These are phyloP conservation scores for Luidia sarsii DNA, from an alignment of 53 echinoderm and acorn worm genomes.

Conservation along the genomic window DNA sequence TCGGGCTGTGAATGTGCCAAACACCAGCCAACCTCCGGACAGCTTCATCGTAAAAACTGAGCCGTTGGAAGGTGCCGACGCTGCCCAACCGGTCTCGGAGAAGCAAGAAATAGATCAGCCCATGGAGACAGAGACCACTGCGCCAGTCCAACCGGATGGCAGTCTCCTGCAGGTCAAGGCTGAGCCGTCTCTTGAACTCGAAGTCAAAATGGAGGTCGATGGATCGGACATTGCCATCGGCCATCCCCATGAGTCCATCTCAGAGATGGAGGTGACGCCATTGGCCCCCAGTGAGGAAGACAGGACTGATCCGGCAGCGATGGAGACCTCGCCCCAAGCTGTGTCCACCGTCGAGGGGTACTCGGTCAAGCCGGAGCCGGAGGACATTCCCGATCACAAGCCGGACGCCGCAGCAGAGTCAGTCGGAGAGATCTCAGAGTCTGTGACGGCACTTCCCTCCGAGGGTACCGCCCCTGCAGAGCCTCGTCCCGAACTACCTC, in stretches of 20 bases:
- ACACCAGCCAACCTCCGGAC: neutral
- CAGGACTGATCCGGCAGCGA: neutral
- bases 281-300: too few relatives aligned
- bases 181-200: constrained; percentile 6
- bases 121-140: neutral
- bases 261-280: too few relatives aligned
- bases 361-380: constrained; percentile 14
- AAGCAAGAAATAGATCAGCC: constrained; percentile 20
- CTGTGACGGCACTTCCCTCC: too few relatives aligned
- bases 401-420: neutral
- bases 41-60: constrained; percentile 18
- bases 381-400: neutral
- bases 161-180: too few relatives aligned
- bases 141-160: too few relatives aligned
- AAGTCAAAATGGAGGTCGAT: constrained; percentile 57
- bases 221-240: neutral
- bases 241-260: too few relatives aligned
- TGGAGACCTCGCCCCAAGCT: neutral
- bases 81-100: neutral
- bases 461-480: too few relatives aligned
- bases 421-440: neutral
- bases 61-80: neutral
- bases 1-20: neutral
- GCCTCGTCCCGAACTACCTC: too few relatives aligned
- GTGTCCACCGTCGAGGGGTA: constrained; percentile 9